Evolutionary conservation across 2,113 vertebrate genomes (phyloP), one percentile per base, ranked within the genome.

Genomic region (Cinclus mexicanus): DNA sequence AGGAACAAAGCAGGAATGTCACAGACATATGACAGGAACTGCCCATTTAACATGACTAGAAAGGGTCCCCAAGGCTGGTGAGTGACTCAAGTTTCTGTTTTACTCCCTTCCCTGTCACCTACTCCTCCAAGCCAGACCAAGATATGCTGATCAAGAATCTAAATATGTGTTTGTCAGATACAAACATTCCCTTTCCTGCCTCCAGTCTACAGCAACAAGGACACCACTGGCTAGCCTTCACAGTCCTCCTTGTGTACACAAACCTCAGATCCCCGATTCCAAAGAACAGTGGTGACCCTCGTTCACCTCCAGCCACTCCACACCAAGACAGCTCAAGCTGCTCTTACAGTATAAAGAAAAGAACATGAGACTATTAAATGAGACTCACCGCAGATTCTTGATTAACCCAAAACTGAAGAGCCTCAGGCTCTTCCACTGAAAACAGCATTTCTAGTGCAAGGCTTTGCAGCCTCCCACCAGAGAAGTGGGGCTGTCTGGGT

Each of bases 231-330:
- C 60, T 28, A 39, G 31, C 33, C 44, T 18, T 47, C 16, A 1
- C 7, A 22, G 41, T n/a, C 31, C 37, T 44, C 47, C 41, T 46
- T 2, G 0, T 0, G 13, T 24, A n/a, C 12, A 1, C 0, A 1
- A 93, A 49, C 29, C 57, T 53, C 46, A 19, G 9, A 17, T 12
- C 47, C 19, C 16, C 0, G 4, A 56, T 44, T 56, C 4, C 0
- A 1, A 88, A 52, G 29, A 8, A 3, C 1, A 0, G 3, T 1
- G 2, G 20, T 18, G 6, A 78, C 22, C 14, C 63, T 35, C 0
- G 0, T 25, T 61, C 8, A 3, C n/a, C 59, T 67, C 24, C 39
- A 14, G 60, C 56, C 10, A 8, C 42, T 47, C 46, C 0, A 0
- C 25, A 47, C 39, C 3, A 2, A 83, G 56, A 70, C 19, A 26